Evolutionary conservation across 37 sponge, comb jelly and placozoan genomes (phyloP), one percentile per base, ranked within the genome.

Genomic region (Cladorhizidae sp.): DNA sequence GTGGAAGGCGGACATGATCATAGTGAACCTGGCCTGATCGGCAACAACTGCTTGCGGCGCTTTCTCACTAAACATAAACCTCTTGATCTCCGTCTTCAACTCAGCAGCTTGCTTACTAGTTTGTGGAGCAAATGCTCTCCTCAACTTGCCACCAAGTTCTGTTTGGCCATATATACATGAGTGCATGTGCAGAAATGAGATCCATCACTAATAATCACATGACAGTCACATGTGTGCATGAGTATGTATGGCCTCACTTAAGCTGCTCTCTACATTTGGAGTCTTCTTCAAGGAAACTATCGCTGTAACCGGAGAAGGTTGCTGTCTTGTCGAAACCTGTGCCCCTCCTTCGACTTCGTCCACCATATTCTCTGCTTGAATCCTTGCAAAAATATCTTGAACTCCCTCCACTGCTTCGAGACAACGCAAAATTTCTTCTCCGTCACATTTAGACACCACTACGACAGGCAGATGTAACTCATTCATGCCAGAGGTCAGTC

Each of bases 1-100:
- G 36, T 50, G 28, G 64, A 88, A 83, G 21, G 74, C 67, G 12
- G 71, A 73, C 88, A 88, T 88, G 42, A 88, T 55, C 52, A 51
- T 70, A 20, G 64, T 49, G 70, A 82, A 88, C 37, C 40, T 70
- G 21, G 61, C 83, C 22, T 20, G 28, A 58, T 82, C 76, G n/a
- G 36, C 49, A 26, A 61, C 56, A 28, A 82, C 57, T 23, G 50
- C 21, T 23, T 72, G 5, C 23, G 78, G 83, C 2, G 57, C 37
- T 39, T 71, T 70, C 39, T 45, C 52, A 42, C 45, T 35, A 69
- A 82, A 78, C 79, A 88, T 88, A 0, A 78, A 25, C 70, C 70
- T 75, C 77, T 87, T 87, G 37, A 87, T 40, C 32, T 81, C 74
- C 17, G 64, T 40, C 55, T 87, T 87, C 50, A 86, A 65, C 49